A percentile compares a stretch with the other conserved stretches of the same genome.
phyloP scores from a whole-genome alignment of 2,797 vertebrate species.

The Triplophysa bombifrons region DNA sequence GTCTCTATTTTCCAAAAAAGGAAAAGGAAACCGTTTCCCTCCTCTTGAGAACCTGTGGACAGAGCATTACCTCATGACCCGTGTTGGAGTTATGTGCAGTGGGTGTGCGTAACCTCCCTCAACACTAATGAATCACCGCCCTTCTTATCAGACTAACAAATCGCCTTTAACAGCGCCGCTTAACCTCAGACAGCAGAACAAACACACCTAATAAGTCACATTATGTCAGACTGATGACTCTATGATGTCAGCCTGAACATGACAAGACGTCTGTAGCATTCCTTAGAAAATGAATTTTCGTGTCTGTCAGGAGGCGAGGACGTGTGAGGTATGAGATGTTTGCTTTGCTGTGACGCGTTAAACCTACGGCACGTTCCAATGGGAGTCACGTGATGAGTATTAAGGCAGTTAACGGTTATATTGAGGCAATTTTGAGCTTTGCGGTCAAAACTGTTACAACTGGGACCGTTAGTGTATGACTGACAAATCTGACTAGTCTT shows the following conservation, averaged over 20 bases:
- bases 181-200: conserved; percentile 8
- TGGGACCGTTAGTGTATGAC: not conserved
- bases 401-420: not conserved
- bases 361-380: not conserved
- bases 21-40: not conserved
- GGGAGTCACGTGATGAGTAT: not conserved
- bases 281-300: conserved; percentile 36
- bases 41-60: conserved; percentile 6
- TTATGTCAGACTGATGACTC: conserved; percentile 15
- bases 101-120: conserved; percentile 9
- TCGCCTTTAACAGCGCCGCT: conserved; percentile 17
- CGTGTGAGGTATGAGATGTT: conserved; percentile 10
- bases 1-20: conserved; percentile 1
- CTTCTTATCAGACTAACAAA: conserved; percentile 12
- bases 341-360: conserved; percentile 13
- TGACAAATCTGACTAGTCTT: not conserved
- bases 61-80: not conserved
- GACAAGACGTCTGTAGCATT: conserved; percentile 8
- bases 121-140: conserved; percentile 7
- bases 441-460: not conserved
- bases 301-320: conserved; percentile 22
- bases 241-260: conserved; percentile 5
- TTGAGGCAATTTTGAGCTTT: not conserved
- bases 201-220: conserved; percentile 32
- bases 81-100: not conserved